Conservation (phyloP, 2,113 vertebrate species). For the Alectura lathami region DNA sequence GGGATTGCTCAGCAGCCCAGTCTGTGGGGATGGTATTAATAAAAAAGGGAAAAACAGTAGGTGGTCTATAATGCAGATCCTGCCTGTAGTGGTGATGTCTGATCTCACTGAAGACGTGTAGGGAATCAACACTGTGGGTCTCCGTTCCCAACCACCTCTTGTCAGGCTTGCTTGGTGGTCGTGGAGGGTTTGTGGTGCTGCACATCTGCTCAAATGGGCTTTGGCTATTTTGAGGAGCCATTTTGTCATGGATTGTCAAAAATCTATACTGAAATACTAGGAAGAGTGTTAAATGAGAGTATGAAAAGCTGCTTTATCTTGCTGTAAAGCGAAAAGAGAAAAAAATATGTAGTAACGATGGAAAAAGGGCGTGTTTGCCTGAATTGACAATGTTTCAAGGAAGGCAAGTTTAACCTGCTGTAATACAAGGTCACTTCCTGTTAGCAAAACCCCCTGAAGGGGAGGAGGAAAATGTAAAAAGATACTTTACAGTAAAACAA, state of each 20-base stretch:
- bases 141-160: neutral
- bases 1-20: neutral
- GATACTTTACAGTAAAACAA: constrained; percentile 64
- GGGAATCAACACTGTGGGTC: neutral
- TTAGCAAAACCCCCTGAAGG: constrained; percentile 65
- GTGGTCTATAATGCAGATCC: neutral
- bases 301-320: constrained; percentile 45
- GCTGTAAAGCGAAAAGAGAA: neutral
- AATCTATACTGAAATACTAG: neutral
- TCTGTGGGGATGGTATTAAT: neutral
- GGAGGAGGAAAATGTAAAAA: constrained; percentile 28
- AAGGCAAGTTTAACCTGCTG: constrained; percentile 55
- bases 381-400: neutral
- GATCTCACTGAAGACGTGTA: neutral
- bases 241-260: neutral
- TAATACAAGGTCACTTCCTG: constrained; percentile 52
- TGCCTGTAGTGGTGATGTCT: neutral
- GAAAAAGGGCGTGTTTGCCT: neutral
- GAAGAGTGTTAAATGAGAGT: neutral
- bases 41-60: neutral
- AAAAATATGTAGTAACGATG: neutral
- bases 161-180: neutral
- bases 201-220: neutral
- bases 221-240: neutral
- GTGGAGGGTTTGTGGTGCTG: neutral